Evolutionary conservation across 2,113 vertebrate genomes (phyloP).

Genomic region (Pluvialis apricaria): DNA sequence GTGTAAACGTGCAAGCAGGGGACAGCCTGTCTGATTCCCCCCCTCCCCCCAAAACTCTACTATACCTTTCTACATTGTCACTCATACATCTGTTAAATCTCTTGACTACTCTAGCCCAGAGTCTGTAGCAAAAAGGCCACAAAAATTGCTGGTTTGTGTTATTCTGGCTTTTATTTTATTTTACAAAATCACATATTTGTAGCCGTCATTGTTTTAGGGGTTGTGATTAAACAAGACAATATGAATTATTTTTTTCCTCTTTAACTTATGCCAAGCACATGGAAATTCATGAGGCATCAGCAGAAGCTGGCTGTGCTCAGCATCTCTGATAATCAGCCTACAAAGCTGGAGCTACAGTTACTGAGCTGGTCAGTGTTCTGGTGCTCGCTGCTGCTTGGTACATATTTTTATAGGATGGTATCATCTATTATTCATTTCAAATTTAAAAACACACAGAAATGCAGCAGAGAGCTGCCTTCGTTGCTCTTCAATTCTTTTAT

Average conservation of each 20-base stretch:
- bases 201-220: not conserved
- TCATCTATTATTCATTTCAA: not conserved
- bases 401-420: not conserved
- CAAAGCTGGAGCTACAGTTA: not conserved
- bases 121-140: not conserved
- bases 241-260: not conserved
- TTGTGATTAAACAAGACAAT: not conserved
- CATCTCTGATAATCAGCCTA: not conserved
- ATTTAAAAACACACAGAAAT: constrained; percentile 4
- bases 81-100: not conserved
- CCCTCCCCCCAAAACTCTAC: accelerated
- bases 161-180: not conserved
- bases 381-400: not conserved
- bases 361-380: not conserved
- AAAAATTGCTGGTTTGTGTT: not conserved
- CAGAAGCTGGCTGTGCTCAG: not conserved
- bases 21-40: not conserved
- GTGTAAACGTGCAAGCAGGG: not conserved
- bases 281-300: not conserved
- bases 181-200: not conserved
- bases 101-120: not conserved
- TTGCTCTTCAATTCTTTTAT: not conserved
- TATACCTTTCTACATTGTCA: not conserved
- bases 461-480: not conserved
- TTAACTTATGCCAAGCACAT: not conserved